Evolutionary conservation across 2,888 invertebrate genomes (phyloP).

Genomic region (Galerucella calmariensis): DNA sequence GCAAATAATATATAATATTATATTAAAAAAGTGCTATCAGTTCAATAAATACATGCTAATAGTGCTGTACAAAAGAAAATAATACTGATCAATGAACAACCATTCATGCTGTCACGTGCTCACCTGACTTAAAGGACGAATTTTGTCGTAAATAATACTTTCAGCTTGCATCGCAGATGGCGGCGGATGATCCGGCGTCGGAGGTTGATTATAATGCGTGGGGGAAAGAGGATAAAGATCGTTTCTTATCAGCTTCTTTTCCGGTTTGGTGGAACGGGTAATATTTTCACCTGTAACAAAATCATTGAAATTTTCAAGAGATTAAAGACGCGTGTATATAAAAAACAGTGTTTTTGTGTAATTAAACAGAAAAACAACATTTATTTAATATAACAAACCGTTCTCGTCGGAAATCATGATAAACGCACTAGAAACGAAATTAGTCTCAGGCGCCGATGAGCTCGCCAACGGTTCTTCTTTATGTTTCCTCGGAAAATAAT

Average conservation of each 20-base stretch:
- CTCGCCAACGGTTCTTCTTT: constrained; percentile 53
- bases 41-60: constrained; percentile 36
- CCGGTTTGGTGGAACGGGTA: constrained; percentile 45
- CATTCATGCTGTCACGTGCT: constrained; percentile 64
- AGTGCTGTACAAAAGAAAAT: constrained; percentile 38
- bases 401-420: constrained; percentile 66
- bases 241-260: constrained; percentile 44
- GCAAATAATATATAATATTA: background rate
- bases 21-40: constrained; percentile 15
- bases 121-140: constrained; percentile 91
- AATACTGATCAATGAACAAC: constrained; percentile 44
- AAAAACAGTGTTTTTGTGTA: no score
- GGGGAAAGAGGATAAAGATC: constrained; percentile 80
- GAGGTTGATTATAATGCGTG: constrained; percentile 90
- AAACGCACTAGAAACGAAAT: constrained; percentile 69
- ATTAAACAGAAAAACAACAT: background rate
- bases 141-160: constrained; percentile 88
- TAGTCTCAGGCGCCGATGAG: constrained; percentile 63
- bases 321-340: no score
- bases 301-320: background rate
- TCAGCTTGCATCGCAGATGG: constrained; percentile 91
- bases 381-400: constrained; percentile 58
- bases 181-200: constrained; percentile 94
- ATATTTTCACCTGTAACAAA: constrained; percentile 34
- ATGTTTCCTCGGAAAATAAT: constrained; percentile 66